Conservation (phyloP, 2,113 vertebrate species). For the Lanius ludovicianus region DNA sequence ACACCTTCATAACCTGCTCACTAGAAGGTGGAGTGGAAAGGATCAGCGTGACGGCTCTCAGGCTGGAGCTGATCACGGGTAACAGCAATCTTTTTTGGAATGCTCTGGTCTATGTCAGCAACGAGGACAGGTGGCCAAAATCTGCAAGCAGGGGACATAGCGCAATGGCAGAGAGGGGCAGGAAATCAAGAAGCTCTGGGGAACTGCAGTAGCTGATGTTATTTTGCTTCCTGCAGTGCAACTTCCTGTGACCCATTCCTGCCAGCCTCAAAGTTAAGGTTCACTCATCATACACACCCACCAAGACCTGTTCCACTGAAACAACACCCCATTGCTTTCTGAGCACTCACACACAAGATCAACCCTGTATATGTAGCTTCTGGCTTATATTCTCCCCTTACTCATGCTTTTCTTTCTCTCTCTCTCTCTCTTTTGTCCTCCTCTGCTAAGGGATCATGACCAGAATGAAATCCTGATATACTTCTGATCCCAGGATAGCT, state of each 20-base stretch:
- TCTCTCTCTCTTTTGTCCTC: not conserved
- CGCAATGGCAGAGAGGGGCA: not conserved
- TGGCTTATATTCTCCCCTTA: not conserved
- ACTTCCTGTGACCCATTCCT: not conserved
- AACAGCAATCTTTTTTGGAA: not conserved
- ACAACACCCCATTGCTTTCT: not conserved
- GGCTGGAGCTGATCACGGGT: not conserved
- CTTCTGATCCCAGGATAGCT: not conserved
- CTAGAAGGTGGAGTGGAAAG: not conserved
- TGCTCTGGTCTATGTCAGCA: not conserved
- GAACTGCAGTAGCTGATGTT: not conserved
- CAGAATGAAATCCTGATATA: not conserved
- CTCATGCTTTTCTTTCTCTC: not conserved
- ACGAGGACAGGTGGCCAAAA: not conserved
- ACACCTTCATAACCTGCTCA: not conserved
- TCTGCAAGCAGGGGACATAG: not conserved
- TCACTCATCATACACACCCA: not conserved
- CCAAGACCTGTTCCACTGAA: not conserved
- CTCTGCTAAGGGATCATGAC: not conserved
- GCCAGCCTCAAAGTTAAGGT: not conserved
- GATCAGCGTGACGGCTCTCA: not conserved
- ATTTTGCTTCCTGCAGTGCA: not conserved
- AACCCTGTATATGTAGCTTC: not conserved
- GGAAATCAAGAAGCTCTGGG: not conserved
- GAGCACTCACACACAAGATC: not conserved